Evolutionary conservation across 2,888 invertebrate genomes (phyloP), one percentile per base, ranked within the genome.

Genomic region (Andrena haemorrhoa): DNA sequence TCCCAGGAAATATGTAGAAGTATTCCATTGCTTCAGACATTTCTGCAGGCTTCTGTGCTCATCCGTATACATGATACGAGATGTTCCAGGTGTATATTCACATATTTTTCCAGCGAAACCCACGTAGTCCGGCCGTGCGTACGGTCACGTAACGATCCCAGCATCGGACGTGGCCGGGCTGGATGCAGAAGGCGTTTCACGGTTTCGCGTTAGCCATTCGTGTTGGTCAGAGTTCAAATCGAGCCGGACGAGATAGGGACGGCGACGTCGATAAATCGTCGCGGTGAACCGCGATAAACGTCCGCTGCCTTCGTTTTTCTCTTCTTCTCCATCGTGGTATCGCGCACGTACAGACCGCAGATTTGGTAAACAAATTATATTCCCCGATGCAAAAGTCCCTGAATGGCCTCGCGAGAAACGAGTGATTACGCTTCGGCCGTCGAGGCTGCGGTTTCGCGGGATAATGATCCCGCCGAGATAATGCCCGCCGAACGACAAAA

Each of bases 341-440:
- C 86, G 81, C 66, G 63, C 84, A 79, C 82, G 79, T 82, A 76
- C 80, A 76, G 71, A 80, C 86, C 84, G 73, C 84, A 86, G 84
- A 88, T 87, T 87, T 88, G 88, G 87, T 87, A 88, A 87, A 87
- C 87, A 87, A 87, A 87, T 87, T 87, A 87, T 87, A 87, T 87
- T 88, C 86, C 41, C 71, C 75, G 69, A 78, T 83, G 82, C 75
- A 80, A 68, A 72, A 75, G 65, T 79, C 73, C 78, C 79, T 82
- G 60, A 68, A 70, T 66, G 79, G 65, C 61, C 74, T 63, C 76
- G 79, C 75, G 77, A 80, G 79, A 76, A 85, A 81, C 81, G 61
- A 63, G 63, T 56, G 76, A 86, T 86, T 84, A 82, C 80, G 82
- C 84, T 72, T 71, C 75, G 71, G 86, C 75, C 69, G 74, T 63